phyloP scores from a whole-genome alignment of 2,113 vertebrate genomes.

The Eudyptes chrysolophus region DNA sequence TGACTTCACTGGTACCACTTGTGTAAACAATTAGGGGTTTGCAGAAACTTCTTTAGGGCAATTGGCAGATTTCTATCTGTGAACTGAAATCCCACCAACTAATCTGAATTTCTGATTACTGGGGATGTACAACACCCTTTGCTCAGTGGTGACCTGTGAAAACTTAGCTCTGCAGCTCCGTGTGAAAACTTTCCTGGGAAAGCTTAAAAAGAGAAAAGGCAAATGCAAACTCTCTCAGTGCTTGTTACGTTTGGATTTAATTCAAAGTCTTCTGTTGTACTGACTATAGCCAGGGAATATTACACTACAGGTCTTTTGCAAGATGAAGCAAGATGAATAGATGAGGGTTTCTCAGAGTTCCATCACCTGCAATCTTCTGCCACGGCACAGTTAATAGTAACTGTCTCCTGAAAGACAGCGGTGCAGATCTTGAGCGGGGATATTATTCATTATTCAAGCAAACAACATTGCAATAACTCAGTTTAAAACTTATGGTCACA shows the following conservation, averaged over 20 bases:
- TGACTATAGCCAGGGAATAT: neutral
- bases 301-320: neutral
- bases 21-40: neutral
- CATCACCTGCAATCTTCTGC: neutral
- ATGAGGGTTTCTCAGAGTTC: neutral
- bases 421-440: neutral
- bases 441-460: constrained; percentile 22
- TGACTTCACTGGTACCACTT: neutral
- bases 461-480: neutral
- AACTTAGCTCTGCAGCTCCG: neutral
- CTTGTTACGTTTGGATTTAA: neutral
- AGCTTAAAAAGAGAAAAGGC: neutral
- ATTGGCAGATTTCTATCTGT: neutral
- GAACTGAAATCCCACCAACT: neutral
- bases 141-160: neutral
- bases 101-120: neutral
- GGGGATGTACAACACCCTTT: neutral
- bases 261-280: neutral
- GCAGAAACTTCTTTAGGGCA: neutral
- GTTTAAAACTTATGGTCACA: neutral
- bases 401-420: neutral
- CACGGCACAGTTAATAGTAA: neutral
- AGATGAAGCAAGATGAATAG: neutral
- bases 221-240: neutral
- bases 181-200: neutral